Evolutionary conservation across 2,888 invertebrate genomes (phyloP).

Genomic region (Diarsia mendica): DNA sequence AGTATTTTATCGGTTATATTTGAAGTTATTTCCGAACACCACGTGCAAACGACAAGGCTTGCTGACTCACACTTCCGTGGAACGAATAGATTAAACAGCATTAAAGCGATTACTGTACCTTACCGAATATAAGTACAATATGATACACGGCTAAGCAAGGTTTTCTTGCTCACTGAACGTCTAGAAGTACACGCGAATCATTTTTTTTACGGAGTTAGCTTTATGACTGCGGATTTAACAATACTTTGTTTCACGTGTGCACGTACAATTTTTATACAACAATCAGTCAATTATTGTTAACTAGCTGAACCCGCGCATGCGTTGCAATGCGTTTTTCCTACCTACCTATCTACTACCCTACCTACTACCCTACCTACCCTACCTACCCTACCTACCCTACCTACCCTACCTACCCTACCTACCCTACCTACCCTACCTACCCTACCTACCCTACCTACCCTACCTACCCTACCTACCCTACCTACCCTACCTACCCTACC

Average conservation of each 20-base stretch:
- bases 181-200: constrained; percentile 25
- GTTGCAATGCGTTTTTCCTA: no score
- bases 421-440: no score
- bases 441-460: no score
- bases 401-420: no score
- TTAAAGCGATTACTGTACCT: constrained; percentile 29
- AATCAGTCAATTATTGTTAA: not conserved
- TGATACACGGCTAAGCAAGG: constrained; percentile 16
- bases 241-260: constrained; percentile 2
- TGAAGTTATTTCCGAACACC: constrained; percentile 43
- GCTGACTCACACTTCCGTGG: constrained; percentile 59
- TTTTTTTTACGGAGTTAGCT: constrained; percentile 2
- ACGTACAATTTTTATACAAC: not conserved
- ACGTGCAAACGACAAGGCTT: constrained; percentile 42
- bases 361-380: no score
- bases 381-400: no score
- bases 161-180: constrained; percentile 42
- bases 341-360: no score
- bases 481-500: no score
- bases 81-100: constrained; percentile 51
- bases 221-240: not conserved
- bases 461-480: no score
- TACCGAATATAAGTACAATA: constrained; percentile 22
- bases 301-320: no score
- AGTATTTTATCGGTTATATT: constrained; percentile 26